Base-by-base conservation (phyloP, 2,113 vertebrate species). In the Nerophis ophidion region DNA sequence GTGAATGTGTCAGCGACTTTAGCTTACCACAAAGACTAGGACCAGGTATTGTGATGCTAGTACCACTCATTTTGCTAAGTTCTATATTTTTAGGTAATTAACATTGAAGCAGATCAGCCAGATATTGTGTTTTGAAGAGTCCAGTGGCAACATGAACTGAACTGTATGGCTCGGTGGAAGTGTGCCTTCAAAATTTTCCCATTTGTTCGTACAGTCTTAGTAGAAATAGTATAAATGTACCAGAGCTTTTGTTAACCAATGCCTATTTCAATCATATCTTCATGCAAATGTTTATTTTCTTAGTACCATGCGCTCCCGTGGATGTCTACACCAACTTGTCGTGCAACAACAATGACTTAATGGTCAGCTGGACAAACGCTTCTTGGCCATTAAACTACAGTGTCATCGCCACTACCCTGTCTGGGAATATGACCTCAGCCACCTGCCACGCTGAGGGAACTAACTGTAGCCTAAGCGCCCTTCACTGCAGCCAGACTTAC, bases 291-390 rank as follows among this genome's bases (percentile, higher is more conserved):
- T 65, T 40, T 61, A 17, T 8, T 71, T 57, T 61, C 3, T 52
- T 36, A 91, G 89, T 83, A 4, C 87, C 86, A 0, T 91, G 89
- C 51, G 38, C 84, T 53, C 87, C 87, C 11, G 26, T 51, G 38
- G 81, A 80, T 50, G 10, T 87, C 48, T 57, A 12, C 12, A 71
- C 80, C 19, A 10, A 51, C 14, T 61, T 81, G 42, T 16, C 44
- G 7, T 89, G 88, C 52, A 51, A 57, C 52, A 80, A 68, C 50
- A 74, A 70, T 48, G 63, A 62, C 34, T 10, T 85, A 19, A 54
- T 8, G 1, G 80, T 88, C 46, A 82, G 72, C 70, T 91, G 89
- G 89, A 64, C 6, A 5, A 40, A 44, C 2, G 63, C 67, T 7
- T n/a, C 66, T 26, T 44, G 57, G 10, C 53, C 74, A 7, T 60